phyloP scores from a whole-genome alignment of 2,797 vertebrate genomes.

The Bovichtus diacanthus region DNA sequence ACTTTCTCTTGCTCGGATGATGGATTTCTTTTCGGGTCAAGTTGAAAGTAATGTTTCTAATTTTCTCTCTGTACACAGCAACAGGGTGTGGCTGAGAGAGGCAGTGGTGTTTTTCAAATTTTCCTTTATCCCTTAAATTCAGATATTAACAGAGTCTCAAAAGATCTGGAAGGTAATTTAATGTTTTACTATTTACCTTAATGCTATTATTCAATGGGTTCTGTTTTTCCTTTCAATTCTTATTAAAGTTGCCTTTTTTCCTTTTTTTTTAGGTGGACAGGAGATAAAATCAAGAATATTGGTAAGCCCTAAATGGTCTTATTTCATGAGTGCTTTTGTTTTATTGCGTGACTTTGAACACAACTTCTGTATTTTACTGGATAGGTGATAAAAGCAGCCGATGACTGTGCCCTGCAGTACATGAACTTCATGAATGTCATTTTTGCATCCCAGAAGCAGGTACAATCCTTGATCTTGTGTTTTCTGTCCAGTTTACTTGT shows the following conservation, averaged over 20 bases:
- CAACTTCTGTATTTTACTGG: slow-evolving; percentile 10
- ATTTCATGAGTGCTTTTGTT: neutral
- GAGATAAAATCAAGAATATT: slow-evolving; percentile 96
- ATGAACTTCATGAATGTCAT: slow-evolving; percentile 99
- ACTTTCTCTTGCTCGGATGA: neutral
- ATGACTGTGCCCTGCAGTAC: slow-evolving; percentile 94
- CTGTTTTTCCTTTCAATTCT: neutral
- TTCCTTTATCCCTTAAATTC: slow-evolving; percentile 56
- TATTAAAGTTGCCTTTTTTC: slow-evolving; percentile 2
- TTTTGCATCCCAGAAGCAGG: slow-evolving; percentile 98
- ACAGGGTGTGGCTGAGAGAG: neutral
- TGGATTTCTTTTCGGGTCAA: neutral
- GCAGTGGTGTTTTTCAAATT: neutral
- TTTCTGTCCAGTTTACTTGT: neutral
- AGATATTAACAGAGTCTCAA: slow-evolving; percentile 94
- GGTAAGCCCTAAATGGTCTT: slow-evolving; percentile 80
- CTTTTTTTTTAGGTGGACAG: slow-evolving; percentile 87
- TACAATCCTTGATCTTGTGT: slow-evolving; percentile 54
- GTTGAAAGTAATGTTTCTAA: neutral
- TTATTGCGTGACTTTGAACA: neutral
- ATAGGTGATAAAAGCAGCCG: slow-evolving; percentile 96
- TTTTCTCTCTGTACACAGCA: neutral
- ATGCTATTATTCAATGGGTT: neutral
- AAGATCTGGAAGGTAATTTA: slow-evolving; percentile 91
- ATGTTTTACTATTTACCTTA: neutral